Evolutionary conservation across 2,888 invertebrate genomes (phyloP), one percentile per base, ranked within the genome.

Genomic region (Pecten maximus): DNA sequence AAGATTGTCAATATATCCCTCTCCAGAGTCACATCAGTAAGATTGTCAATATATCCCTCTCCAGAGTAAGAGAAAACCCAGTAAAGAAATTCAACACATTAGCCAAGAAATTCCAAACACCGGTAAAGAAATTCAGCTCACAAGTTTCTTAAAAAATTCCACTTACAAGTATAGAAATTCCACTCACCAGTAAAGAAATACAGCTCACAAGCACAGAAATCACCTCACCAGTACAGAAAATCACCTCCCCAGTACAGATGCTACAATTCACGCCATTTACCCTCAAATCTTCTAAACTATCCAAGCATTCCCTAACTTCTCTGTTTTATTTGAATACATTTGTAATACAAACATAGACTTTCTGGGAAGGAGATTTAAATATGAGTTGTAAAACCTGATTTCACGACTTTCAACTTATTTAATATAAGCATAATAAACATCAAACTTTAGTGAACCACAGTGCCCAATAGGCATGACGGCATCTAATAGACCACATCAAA

Each of bases 401-500:
- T 35, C 74, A 74, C 2, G 74, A 35, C 35, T 74, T 12, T 74
- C 28, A 74, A 10, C 35, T 35, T 35, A 35, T 74, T 74, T 35
- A 74, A 74, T 74, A 23, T 74, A 74, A 8, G 35, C n/a, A 74
- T 74, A 74, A 74, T 8, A 74, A 74, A 28, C 15, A 74, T 74
- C 28, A 74, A 74, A 74, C 74, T 15, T 35, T 35, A 74, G 35
- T 74, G 15, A 74, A 74, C 74, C 28, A 10, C 10, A 35, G 35
- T 12, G 74, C 28, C 74, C 74, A 74, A 74, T 35, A 74, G 74
- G 74, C 74, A 74, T 74, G 74, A 74, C 74, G 35, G 74, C 19
- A 74, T 74, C 28, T 35, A 35, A 74, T 35, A 74, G 35, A 74
- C 54, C 74, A 74, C 35, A 28, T 74, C 35, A 74, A 74, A 60